These are phyloP conservation scores for Brachionus plicatilis DNA, from an alignment of 1,140 invertebrate species.

Conservation along the genomic window DNA sequence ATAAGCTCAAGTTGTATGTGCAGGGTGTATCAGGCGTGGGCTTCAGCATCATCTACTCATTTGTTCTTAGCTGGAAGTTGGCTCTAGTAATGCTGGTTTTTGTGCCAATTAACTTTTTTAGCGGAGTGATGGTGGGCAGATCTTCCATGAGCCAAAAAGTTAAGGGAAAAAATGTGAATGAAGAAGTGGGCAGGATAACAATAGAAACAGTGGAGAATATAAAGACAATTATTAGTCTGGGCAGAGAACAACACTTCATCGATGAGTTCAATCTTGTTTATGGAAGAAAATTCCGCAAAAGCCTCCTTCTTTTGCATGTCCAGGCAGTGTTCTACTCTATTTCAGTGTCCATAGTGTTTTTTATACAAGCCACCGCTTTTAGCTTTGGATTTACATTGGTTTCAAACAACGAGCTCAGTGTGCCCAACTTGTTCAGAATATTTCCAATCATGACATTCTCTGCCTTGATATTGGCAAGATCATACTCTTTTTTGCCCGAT, in stretches of 20 bases:
- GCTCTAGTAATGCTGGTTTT: conserved; percentile 72
- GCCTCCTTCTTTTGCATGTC: neutral
- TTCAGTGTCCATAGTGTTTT: neutral
- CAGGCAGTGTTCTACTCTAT: neutral
- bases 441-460: conserved; percentile 9
- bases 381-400: conserved; percentile 18
- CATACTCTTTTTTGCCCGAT: neutral
- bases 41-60: conserved; percentile 67
- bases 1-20: conserved; percentile 54
- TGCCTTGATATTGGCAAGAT: conserved; percentile 4
- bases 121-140: conserved; percentile 52
- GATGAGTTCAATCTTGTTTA: neutral
- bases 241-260: conserved; percentile 10
- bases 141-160: neutral
- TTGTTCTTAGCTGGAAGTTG: conserved; percentile 70
- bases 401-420: neutral
- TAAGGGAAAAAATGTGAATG: neutral
- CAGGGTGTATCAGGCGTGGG: conserved; percentile 60
- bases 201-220: conserved; percentile 38
- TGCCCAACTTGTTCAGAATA: neutral
- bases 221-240: neutral
- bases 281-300: neutral
- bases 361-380: conserved; percentile 34
- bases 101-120: conserved; percentile 61
- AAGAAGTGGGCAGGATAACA: conserved; percentile 32